Evolutionary conservation across 1,140 invertebrate species (phyloP), one percentile per base, ranked within the genome.

Genomic region (Leguminivora glycinivorella): DNA sequence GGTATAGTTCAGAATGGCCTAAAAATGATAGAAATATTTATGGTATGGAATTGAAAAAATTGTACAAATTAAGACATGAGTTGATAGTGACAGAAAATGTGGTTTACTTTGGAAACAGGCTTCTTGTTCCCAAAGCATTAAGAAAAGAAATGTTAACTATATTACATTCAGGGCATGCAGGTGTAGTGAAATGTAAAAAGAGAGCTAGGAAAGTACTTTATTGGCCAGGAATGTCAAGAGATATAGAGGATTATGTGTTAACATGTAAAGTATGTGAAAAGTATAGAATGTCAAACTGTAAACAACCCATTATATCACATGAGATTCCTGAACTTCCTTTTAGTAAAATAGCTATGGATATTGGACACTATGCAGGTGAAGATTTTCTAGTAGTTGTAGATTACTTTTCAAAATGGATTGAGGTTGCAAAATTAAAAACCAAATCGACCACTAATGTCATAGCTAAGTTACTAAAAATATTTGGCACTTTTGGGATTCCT

Each of bases 381-480:
- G 63, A 67, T 10, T 43, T 19, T 22, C n/a, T 67, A 4, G 31
- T 67, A 2, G 29, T 67, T 17, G 34, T 67, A 40, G 66, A 67
- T 67, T 67, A 67, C 38, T 67, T 34, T 67, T 67, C 34, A 3
- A 67, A 67, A 22, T 67, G 66, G 66, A 67, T 67, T 31, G 52
- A 56, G 22, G 52, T 56, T 19, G n/a, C n/a, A 22, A 19, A 22
- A 10, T 22, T 56, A 9, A 17, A 22, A 19, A 25, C 22, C 19
- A 56, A 56, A 56, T 22, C 52, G 19, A 24, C 52, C 22, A 10
- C 9, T 17, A 56, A 56, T 22, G 10, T 56, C 3, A 56, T 22
- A 6, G 22, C 3, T 56, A n/a, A 19, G 19, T 56, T 56, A 56
- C 22, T 22, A 9, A 56, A 56, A 7, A 56, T 56, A 56, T 56